A percentile compares a stretch with the other conserved stretches of the same genome.
phyloP scores from a whole-genome alignment of 2,797 vertebrate genomes.

The Halcyon chelicuti region DNA sequence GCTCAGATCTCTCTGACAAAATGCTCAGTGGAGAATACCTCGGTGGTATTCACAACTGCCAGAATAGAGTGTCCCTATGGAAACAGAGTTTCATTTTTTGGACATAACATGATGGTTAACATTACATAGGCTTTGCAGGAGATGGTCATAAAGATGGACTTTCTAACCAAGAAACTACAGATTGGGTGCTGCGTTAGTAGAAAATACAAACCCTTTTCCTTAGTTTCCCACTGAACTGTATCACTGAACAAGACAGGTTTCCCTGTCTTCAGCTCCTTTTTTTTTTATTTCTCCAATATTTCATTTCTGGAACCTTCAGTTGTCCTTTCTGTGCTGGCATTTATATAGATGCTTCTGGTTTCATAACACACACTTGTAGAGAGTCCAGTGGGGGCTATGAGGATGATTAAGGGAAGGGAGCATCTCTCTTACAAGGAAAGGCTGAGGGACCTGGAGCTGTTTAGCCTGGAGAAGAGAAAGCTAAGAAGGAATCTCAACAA shows the following conservation, averaged over 20 bases:
- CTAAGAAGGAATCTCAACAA: too few relatives aligned
- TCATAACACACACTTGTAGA: not conserved
- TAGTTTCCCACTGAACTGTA: not conserved
- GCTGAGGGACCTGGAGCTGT: too few relatives aligned
- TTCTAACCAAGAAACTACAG: not conserved
- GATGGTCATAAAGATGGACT: not conserved
- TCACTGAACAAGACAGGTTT: not conserved
- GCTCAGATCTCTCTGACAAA: not conserved
- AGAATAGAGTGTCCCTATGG: not conserved
- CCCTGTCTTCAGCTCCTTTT: not conserved
- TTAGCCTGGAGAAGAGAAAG: too few relatives aligned
- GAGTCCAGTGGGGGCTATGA: too few relatives aligned
- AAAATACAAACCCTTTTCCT: not conserved
- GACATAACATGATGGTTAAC: not conserved
- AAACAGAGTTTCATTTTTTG: not conserved
- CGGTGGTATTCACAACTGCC: rapidly evolving
- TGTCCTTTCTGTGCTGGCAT: not conserved
- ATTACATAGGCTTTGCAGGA: not conserved
- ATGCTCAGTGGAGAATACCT: not conserved
- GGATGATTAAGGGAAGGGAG: too few relatives aligned
- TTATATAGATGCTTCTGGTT: not conserved
- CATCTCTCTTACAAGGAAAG: too few relatives aligned
- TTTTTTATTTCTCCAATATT: not conserved
- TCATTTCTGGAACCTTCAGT: not conserved
- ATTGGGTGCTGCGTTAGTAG: not conserved